Percentiles rank a stretch among this genome's conserved stretches.
Evolutionary conservation across 2,888 invertebrate genomes (phyloP).

Genomic region (Podotricha telesiphe): DNA sequence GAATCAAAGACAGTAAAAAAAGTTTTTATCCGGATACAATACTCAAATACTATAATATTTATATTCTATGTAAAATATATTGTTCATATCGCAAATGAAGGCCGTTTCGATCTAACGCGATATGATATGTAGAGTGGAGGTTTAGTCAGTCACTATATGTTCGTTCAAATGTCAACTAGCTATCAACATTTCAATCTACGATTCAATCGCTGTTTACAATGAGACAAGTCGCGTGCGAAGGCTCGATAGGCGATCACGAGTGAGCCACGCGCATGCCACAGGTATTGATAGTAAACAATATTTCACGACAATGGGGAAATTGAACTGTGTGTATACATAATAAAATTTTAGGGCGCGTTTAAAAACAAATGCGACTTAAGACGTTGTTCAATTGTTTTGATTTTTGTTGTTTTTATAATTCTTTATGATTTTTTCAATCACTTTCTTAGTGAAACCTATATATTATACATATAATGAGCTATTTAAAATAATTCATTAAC

Average conservation of each 20-base stretch:
- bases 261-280: conserved; percentile 42
- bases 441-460: too few relatives aligned
- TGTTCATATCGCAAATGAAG: neutral
- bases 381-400: neutral
- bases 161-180: conserved; percentile 30
- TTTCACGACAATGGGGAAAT: conserved; percentile 33
- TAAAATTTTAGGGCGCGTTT: neutral
- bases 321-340: conserved; percentile 31
- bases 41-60: too few relatives aligned
- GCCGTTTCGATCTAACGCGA: neutral
- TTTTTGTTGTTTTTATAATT: neutral
- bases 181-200: conserved; percentile 47
- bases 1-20: too few relatives aligned
- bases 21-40: too few relatives aligned
- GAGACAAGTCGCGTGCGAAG: conserved; percentile 44
- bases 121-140: conserved; percentile 20
- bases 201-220: conserved; percentile 47
- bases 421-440: neutral
- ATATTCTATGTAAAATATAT: neutral
- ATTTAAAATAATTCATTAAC: too few relatives aligned
- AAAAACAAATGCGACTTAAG: neutral
- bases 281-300: conserved; percentile 44
- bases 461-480: too few relatives aligned
- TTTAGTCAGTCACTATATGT: conserved; percentile 28
- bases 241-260: conserved; percentile 40